A percentile compares a stretch with the other conserved stretches of the same genome.
Conservation (phyloP, 2,888 invertebrate species). For the Drosophila neonasuta region DNA sequence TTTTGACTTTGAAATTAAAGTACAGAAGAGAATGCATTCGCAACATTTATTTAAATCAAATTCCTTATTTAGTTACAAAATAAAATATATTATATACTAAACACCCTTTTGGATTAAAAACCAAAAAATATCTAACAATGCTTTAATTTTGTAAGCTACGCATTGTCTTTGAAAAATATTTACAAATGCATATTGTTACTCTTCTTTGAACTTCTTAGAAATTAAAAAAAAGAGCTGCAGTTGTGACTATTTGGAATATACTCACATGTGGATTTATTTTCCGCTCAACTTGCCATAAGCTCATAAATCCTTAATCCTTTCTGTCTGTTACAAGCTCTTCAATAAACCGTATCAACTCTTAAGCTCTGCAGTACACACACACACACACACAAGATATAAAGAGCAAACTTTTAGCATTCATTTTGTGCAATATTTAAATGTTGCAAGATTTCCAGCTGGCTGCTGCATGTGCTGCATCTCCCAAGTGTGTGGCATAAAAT, state of each 20-base stretch:
- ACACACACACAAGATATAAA: not conserved
- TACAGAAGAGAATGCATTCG: too few relatives aligned
- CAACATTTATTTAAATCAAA: too few relatives aligned
- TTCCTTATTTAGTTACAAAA: too few relatives aligned
- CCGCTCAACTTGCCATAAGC: conserved; percentile 1
- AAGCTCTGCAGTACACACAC: not conserved
- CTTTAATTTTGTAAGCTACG: too few relatives aligned
- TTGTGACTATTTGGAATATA: not conserved
- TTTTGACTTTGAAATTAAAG: too few relatives aligned
- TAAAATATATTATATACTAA: too few relatives aligned
- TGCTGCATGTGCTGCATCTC: not conserved
- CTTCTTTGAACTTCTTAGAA: too few relatives aligned
- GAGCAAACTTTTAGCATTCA: conserved; percentile 7
- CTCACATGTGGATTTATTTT: conserved; percentile 7
- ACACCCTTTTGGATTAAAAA: too few relatives aligned
- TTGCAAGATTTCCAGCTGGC: conserved; percentile 18
- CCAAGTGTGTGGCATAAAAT: not conserved
- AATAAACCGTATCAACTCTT: not conserved
- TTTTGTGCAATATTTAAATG: conserved; percentile 28
- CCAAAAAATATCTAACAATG: too few relatives aligned
- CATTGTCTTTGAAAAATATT: not conserved
- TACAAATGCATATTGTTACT: not conserved
- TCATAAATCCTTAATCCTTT: not conserved
- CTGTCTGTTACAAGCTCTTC: not conserved
- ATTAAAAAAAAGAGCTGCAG: not conserved